Base-by-base conservation (phyloP, 2,113 vertebrate genomes). In the Mystacornis crossleyi region DNA sequence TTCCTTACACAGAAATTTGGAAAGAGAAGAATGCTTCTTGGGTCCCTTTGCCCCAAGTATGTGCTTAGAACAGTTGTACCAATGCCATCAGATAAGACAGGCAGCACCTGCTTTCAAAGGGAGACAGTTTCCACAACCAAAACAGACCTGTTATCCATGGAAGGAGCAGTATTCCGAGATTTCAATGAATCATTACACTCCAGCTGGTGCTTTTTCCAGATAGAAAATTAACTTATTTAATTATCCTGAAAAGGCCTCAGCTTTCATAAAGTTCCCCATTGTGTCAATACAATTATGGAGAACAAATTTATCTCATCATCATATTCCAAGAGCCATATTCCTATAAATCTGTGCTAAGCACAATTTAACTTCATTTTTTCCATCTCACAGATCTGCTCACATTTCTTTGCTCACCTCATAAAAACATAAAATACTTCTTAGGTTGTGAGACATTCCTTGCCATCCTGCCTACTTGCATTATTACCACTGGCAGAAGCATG, bases 171-270 rank as follows among this genome's bases (percentile, higher is more conserved):
- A 86, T 60, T 89, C 45, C 6, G 31, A 95, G 64, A 86, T 83
- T 90, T 93, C 89, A 92, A 1, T 94, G 89, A 94, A 91, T 84
- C 83, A 94, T 78, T 88, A 86, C 72, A 73, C 51, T 71, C 86
- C 95, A 96, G 89, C 91, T 95, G 94, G 89, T 88, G 92, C 67
- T 92, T 94, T 77, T 92, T 94, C 69, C 85, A 96, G 94, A 96
- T 83, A 95, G 96, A 85, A 93, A 96, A 97, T 94, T 90, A 92
- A 97, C 90, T 96, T 97, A 95, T 93, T 96, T 93, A 93, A 95
- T 97, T 96, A 96, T 90, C 71, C 42, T 88, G 92, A 93, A 90
- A 94, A 96, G 82, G 81, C 74, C 38, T 90, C 90, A 93, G 95
- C 64, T 96, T 96, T 94, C 58, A 88, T 51, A 45, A 95, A 93